A percentile compares a stretch with the other conserved stretches of the same genome.
Conservation (phyloP, 1,140 invertebrate genomes). For the Pseudobourletiella spinata region DNA sequence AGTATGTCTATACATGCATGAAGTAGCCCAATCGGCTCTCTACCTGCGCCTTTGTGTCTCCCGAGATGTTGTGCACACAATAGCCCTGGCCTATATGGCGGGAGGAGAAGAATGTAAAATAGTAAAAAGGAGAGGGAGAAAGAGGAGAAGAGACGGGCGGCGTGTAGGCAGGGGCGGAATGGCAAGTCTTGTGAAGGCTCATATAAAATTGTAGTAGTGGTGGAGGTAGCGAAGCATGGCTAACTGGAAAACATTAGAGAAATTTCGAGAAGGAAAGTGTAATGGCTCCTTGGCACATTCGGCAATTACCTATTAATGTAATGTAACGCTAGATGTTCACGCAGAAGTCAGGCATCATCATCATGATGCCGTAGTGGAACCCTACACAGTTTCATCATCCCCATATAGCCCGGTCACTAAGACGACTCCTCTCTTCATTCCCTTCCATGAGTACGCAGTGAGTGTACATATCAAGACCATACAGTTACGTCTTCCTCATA, state of each 20-base stretch:
- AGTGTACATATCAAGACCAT: no score
- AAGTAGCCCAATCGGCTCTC: no score
- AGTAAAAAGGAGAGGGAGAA: not conserved
- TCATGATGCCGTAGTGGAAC: not conserved
- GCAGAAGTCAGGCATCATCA: not conserved
- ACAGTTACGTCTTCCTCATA: no score
- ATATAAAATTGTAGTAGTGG: not conserved
- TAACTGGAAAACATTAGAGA: slow-evolving; percentile 19
- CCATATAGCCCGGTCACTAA: no score
- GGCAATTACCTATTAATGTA: slow-evolving; percentile 27
- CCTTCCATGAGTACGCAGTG: no score
- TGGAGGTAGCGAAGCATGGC: slow-evolving; percentile 14
- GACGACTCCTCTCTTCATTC: no score
- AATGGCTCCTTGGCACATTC: slow-evolving; percentile 17
- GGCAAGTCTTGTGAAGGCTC: not conserved
- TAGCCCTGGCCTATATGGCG: no score
- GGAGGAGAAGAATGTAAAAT: not conserved
- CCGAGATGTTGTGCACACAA: no score
- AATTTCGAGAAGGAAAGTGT: slow-evolving; percentile 24
- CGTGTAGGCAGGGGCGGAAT: not conserved
- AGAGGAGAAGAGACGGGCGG: not conserved
- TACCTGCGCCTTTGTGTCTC: no score
- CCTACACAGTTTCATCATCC: not conserved
- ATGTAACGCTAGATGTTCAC: slow-evolving; percentile 1
- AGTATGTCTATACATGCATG: no score